A percentile compares a stretch with the other conserved stretches of the same genome.
Evolutionary conservation across 2,888 invertebrate genomes (phyloP).

Genomic region (Mythimna loreyi): DNA sequence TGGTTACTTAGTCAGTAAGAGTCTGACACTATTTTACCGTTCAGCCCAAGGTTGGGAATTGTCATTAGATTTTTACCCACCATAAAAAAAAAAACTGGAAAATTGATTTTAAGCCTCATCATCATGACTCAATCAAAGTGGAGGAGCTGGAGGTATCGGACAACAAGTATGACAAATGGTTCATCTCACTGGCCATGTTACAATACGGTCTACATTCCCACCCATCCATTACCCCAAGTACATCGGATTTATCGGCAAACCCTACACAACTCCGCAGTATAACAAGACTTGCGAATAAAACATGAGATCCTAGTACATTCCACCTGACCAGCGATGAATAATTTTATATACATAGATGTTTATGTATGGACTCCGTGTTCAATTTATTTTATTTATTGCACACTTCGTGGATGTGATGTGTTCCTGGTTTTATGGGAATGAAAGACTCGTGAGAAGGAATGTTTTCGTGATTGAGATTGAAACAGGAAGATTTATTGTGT

Average conservation of each 20-base stretch:
- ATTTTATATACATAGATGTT: conserved; percentile 56
- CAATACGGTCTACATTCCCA: conserved; percentile 28
- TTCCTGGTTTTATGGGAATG: conserved; percentile 19
- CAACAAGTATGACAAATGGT: no score
- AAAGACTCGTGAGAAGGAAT: conserved; percentile 5
- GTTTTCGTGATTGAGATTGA: conserved; percentile 10
- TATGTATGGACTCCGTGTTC: conserved; percentile 54
- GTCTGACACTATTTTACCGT: no score
- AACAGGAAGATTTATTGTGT: conserved; percentile 1
- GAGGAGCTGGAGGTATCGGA: no score
- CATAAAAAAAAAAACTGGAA: no score
- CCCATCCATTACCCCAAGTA: conserved; percentile 26
- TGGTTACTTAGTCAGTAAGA: no score
- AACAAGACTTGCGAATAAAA: conserved; percentile 63
- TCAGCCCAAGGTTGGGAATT: no score
- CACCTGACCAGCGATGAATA: conserved; percentile 66
- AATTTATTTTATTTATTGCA: conserved; percentile 61
- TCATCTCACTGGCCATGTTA: conserved; percentile 2
- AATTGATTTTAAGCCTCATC: no score
- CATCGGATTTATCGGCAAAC: conserved; percentile 54
- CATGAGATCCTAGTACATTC: conserved; percentile 55
- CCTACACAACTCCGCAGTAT: conserved; percentile 31
- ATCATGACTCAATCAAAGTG: no score
- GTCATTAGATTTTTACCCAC: no score
- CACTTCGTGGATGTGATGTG: conserved; percentile 20